These are phyloP conservation scores for Diorhabda carinulata DNA, from an alignment of 1,140 invertebrate genomes.

Conservation along the genomic window DNA sequence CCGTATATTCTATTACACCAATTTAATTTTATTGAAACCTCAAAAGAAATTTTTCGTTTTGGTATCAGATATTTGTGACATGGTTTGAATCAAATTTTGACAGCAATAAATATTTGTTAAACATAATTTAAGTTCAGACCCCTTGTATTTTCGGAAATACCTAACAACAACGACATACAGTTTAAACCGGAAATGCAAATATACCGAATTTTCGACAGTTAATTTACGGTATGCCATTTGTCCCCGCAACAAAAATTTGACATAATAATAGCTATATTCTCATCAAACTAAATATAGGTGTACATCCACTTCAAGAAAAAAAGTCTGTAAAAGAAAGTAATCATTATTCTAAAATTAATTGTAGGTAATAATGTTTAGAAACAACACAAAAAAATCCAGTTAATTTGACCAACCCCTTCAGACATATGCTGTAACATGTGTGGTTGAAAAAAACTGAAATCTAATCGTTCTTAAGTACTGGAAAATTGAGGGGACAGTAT, in stretches of 20 bases:
- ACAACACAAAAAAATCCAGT: neutral
- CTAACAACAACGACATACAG: neutral
- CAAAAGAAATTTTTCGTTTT: too few species aligned
- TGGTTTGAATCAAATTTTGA: too few species aligned
- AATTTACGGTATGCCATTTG: neutral
- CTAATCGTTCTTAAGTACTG: neutral
- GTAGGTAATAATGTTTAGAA: slow-evolving; percentile 8
- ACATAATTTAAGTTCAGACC: too few species aligned
- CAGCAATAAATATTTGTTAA: too few species aligned
- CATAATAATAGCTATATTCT: neutral
- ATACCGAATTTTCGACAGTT: neutral
- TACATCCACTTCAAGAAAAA: neutral
- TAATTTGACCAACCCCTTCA: neutral
- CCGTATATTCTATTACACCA: too few species aligned
- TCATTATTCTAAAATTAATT: slow-evolving; percentile 16
- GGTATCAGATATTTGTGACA: too few species aligned
- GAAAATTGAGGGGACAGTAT: too few species aligned
- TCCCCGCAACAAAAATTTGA: neutral
- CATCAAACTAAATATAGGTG: slow-evolving; percentile 7
- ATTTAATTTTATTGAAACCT: too few species aligned
- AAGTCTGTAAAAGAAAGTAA: neutral
- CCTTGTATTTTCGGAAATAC: too few species aligned
- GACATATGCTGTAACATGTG: neutral
- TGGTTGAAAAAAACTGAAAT: neutral
- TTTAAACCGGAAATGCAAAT: neutral